A percentile compares a stretch with the other conserved stretches of the same genome.
These are phyloP conservation scores for Mustela nigripes DNA, from an alignment of 2,113 vertebrate species.

Conservation along the genomic window DNA sequence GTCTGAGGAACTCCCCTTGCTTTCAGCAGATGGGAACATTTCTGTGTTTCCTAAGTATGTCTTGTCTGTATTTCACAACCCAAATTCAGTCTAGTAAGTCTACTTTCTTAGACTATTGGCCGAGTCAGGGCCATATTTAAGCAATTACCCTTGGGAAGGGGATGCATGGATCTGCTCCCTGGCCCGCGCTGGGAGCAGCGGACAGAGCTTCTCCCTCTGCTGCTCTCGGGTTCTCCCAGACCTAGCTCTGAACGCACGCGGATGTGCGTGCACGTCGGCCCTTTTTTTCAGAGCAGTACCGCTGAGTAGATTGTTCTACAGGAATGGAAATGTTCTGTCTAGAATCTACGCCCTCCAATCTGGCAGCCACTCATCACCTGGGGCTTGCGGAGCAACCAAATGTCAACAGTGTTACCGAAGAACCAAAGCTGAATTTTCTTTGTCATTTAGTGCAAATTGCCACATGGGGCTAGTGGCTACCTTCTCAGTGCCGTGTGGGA, in stretches of 20 bases:
- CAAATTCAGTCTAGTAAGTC: not conserved
- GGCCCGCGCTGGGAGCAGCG: not conserved
- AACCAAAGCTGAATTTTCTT: not conserved
- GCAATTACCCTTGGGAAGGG: not conserved
- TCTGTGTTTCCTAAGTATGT: not conserved
- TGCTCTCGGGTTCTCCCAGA: not conserved
- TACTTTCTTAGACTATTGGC: not conserved
- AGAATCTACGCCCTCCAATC: not conserved
- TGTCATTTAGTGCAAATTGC: not conserved
- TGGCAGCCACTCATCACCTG: not conserved
- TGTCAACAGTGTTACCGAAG: not conserved
- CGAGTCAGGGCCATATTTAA: not conserved
- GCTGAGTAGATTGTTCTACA: not conserved
- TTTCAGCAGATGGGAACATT: not conserved
- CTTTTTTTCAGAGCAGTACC: not conserved
- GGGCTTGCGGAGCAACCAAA: not conserved
- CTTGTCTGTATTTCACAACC: constrained; percentile 42
- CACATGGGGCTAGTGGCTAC: not conserved
- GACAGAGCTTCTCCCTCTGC: not conserved
- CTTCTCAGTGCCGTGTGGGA: too few species aligned
- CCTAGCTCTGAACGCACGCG: not conserved
- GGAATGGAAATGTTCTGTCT: not conserved
- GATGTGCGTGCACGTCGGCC: not conserved
- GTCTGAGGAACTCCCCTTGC: not conserved
- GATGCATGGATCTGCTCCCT: not conserved